These are phyloP conservation scores for Noctuana brunneofusca DNA, from an alignment of 2,888 invertebrate species.

Conservation along the genomic window DNA sequence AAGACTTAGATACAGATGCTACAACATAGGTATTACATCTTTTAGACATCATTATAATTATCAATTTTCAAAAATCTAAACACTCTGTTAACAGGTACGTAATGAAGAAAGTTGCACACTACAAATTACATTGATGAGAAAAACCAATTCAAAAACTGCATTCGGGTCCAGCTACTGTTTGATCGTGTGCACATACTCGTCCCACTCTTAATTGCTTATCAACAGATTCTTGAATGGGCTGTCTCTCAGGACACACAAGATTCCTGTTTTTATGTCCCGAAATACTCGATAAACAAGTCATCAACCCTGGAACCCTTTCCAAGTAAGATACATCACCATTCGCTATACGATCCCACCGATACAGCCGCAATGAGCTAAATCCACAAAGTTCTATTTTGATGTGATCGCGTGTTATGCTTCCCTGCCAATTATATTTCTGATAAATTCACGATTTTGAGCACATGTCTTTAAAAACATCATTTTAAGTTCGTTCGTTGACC, in stretches of 20 bases:
- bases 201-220: slow-evolving; percentile 74
- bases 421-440: slow-evolving; percentile 54
- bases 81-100: no score
- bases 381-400: slow-evolving; percentile 47
- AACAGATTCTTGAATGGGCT: slow-evolving; percentile 76
- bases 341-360: not conserved
- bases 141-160: slow-evolving; percentile 46
- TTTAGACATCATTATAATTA: not conserved
- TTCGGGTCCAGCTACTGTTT: slow-evolving; percentile 48
- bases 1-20: not conserved
- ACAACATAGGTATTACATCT: not conserved
- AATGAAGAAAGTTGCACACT: not conserved
- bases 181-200: slow-evolving; percentile 45
- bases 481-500: slow-evolving; percentile 43
- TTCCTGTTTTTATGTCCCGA: slow-evolving; percentile 63
- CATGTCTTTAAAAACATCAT: slow-evolving; percentile 10
- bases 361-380: slow-evolving; percentile 37
- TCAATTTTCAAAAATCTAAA: no score
- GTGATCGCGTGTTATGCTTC: slow-evolving; percentile 49
- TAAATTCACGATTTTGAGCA: slow-evolving; percentile 46
- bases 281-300: slow-evolving; percentile 70
- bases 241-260: slow-evolving; percentile 60
- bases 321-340: slow-evolving; percentile 34
- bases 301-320: slow-evolving; percentile 49
- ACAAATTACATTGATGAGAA: slow-evolving; percentile 27